Evolutionary conservation across 2,888 invertebrate genomes (phyloP).

Genomic region (Sarcophaga caerulescens): DNA sequence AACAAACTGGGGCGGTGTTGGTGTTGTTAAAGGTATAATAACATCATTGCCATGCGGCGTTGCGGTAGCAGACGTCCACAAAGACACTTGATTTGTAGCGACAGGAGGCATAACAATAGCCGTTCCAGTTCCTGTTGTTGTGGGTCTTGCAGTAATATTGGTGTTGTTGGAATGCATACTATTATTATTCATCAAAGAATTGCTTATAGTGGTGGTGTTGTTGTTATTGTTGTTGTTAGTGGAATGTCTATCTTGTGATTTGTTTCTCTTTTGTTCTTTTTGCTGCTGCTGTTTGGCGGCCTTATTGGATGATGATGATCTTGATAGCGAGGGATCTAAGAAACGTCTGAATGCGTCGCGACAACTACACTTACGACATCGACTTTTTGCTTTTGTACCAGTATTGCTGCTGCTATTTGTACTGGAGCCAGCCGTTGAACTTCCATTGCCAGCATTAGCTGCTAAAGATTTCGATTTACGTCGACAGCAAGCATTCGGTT

Average conservation of each 20-base stretch:
- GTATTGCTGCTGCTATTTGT: conserved; percentile 22
- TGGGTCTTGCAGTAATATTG: conserved; percentile 37
- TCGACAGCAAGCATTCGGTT: conserved; percentile 75
- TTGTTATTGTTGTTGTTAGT: conserved; percentile 34
- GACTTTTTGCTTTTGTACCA: conserved; percentile 68
- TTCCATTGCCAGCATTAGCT: conserved; percentile 50
- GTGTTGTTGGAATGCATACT: conserved; percentile 47
- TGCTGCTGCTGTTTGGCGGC: conserved; percentile 53
- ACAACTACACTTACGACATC: conserved; percentile 78
- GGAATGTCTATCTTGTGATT: conserved; percentile 65
- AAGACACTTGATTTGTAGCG: conserved; percentile 72
- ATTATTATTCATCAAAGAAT: conserved; percentile 58
- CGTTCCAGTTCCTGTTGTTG: conserved; percentile 62
- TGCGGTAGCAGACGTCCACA: conserved; percentile 73
- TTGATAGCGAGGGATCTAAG: conserved; percentile 70
- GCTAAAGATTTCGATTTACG: conserved; percentile 72
- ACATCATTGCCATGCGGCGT: conserved; percentile 72
- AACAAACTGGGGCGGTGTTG: conserved; percentile 75
- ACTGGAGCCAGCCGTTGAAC: conserved; percentile 55
- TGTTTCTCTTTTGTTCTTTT: conserved; percentile 59
- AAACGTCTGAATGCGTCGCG: conserved; percentile 75
- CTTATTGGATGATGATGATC: conserved; percentile 54
- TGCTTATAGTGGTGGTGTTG: not conserved
- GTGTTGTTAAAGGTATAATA: conserved; percentile 76
- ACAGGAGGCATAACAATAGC: conserved; percentile 43